phyloP scores from a whole-genome alignment of 2,888 invertebrate genomes.

The Brachyopa scutellaris region DNA sequence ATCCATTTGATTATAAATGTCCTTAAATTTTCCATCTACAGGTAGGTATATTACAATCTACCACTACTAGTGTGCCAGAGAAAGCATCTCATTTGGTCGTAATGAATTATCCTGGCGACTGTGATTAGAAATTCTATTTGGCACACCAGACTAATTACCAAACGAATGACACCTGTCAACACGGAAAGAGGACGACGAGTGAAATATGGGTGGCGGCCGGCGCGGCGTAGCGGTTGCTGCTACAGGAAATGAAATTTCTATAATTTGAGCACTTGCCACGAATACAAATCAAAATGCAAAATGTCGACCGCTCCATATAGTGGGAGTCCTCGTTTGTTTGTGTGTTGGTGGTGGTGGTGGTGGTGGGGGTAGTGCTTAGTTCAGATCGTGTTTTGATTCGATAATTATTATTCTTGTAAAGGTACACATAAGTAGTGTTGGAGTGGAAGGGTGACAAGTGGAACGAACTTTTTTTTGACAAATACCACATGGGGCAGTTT shows the following conservation, averaged over 20 bases:
- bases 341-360: not conserved
- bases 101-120: conserved; percentile 50
- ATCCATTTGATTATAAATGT: conserved; percentile 2
- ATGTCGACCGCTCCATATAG: not conserved
- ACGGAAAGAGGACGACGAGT: conserved; percentile 28
- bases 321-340: not conserved
- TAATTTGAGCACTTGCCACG: conserved; percentile 57
- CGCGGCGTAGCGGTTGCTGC: not conserved
- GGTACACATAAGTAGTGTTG: no score
- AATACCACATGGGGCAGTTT: conserved; percentile 42
- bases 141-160: conserved; percentile 53
- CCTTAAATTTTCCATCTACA: conserved; percentile 3
- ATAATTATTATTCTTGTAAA: conserved; percentile 34
- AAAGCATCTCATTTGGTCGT: conserved; percentile 15
- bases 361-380: no score
- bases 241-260: conserved; percentile 44
- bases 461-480: conserved; percentile 33
- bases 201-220: conserved; percentile 28
- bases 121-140: conserved; percentile 65
- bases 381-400: conserved; percentile 66
- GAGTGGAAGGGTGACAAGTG: not conserved
- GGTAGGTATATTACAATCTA: not conserved
- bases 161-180: conserved; percentile 67
- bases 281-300: conserved; percentile 48
- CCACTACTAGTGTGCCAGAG: not conserved